Evolutionary conservation across 2,797 vertebrate genomes (phyloP), one percentile per base, ranked within the genome.

Genomic region (Lycodopsis pacificus): DNA sequence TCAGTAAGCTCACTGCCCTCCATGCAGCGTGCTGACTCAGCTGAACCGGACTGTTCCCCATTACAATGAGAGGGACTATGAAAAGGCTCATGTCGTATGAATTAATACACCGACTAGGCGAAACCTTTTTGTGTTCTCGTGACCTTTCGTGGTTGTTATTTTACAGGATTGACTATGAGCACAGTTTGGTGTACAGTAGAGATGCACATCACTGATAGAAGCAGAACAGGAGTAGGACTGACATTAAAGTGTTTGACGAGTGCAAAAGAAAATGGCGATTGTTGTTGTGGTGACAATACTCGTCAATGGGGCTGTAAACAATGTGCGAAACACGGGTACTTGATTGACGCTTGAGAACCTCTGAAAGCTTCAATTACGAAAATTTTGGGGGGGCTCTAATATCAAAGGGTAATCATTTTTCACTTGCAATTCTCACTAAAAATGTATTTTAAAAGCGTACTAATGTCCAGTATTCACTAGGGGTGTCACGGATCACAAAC

Each of bases 11-110:
- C 57, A 1, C 58, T 2, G 13, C 34, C 38, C 32, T 27, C 4
- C 38, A 22, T 11, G 61, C 61, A 67, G 42, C 53, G 5, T 1
- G 76, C 89, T 86, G 91, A 92, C 40, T 92, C 85, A 90, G 90
- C 86, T 57, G 1, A 73, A 86, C 75, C 11, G 4, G 36, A 71
- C 59, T n/a, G 44, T 81, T 84, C 30, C 67, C 67, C 71, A 49
- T 70, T 49, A 80, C 49, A 76, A 57, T 53, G 57, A 79, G 46
- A 42, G 11, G 36, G 19, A 65, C 36, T 13, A 36, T 30, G 65
- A 74, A 80, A 79, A 65, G 17, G 48, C 75, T 78, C 57, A 12
- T 5, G 63, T n/a, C 15, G 69, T 17, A 66, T 54, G 59, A 84
- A 86, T n/a, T 44, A 65, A 88, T 40, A 20, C 14, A 34, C 70